Evolutionary conservation across 2,797 vertebrate genomes (phyloP).

Genomic region (Sebastes paucispinis): DNA sequence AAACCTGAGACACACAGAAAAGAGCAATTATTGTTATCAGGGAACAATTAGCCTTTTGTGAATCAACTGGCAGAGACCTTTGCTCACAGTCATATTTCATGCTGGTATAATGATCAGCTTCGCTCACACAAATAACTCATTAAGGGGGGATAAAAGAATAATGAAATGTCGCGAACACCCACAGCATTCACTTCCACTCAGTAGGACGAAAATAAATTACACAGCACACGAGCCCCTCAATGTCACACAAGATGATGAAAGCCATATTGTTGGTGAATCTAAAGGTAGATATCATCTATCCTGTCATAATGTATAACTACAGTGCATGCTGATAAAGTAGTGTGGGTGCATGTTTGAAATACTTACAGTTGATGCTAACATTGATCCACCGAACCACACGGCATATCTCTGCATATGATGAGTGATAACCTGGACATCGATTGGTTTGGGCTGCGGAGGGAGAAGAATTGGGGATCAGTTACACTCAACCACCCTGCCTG

Average conservation of each 20-base stretch:
- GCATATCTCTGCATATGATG: slow-evolving; percentile 98
- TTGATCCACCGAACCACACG: slow-evolving; percentile 98
- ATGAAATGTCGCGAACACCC: neutral
- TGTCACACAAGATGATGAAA: neutral
- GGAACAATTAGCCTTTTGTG: slow-evolving; percentile 5
- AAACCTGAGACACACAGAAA: neutral
- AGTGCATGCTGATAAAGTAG: neutral
- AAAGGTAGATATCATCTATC: neutral
- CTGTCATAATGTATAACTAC: neutral
- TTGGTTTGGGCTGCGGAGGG: slow-evolving; percentile 89
- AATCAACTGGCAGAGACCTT: neutral
- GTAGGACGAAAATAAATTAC: neutral
- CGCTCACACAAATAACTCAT: neutral
- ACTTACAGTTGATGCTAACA: slow-evolving; percentile 96
- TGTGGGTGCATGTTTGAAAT: neutral
- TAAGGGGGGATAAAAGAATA: neutral
- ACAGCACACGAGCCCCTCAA: neutral
- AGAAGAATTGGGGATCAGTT: neutral
- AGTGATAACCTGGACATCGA: slow-evolving; percentile 95
- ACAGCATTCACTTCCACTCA: neutral
- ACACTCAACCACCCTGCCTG: neutral
- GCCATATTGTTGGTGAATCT: neutral
- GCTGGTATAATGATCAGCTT: slow-evolving; percentile 6
- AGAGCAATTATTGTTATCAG: neutral
- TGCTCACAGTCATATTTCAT: neutral